These are phyloP conservation scores for Delphinapterus leucas DNA, from an alignment of 2,113 vertebrate genomes.

Conservation along the genomic window DNA sequence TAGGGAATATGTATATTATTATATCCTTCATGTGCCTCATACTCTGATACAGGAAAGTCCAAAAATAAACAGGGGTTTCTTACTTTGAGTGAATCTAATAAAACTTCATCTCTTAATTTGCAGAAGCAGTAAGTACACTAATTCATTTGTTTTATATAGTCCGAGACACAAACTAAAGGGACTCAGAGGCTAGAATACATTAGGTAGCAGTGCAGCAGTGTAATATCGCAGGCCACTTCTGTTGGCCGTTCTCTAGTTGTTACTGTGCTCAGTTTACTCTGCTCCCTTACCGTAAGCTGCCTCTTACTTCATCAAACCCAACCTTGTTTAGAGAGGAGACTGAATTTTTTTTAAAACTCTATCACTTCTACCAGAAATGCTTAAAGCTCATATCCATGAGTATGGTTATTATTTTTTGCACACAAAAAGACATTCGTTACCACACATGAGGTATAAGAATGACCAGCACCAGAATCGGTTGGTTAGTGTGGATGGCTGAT, in stretches of 20 bases:
- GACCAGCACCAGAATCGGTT: neutral
- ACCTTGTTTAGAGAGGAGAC: neutral
- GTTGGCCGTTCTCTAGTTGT: neutral
- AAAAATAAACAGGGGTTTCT: neutral
- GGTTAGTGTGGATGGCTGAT: neutral
- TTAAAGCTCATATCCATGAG: neutral
- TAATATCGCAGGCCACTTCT: neutral
- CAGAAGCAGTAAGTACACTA: neutral
- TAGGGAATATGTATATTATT: neutral
- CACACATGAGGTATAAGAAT: neutral
- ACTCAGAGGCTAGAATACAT: neutral
- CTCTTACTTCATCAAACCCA: neutral
- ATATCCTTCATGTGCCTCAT: neutral
- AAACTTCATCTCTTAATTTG: neutral
- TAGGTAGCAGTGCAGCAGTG: neutral
- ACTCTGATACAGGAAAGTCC: neutral
- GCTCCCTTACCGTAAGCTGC: neutral
- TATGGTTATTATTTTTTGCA: neutral
- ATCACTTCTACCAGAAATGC: neutral
- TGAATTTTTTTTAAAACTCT: neutral
- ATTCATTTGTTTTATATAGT: neutral
- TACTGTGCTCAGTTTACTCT: neutral
- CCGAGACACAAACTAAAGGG: neutral
- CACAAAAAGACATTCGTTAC: neutral
- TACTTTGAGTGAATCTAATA: neutral